A percentile compares a stretch with the other conserved stretches of the same genome.
Evolutionary conservation across 2,888 invertebrate genomes (phyloP).

Genomic region (Cheilosia scutellata): DNA sequence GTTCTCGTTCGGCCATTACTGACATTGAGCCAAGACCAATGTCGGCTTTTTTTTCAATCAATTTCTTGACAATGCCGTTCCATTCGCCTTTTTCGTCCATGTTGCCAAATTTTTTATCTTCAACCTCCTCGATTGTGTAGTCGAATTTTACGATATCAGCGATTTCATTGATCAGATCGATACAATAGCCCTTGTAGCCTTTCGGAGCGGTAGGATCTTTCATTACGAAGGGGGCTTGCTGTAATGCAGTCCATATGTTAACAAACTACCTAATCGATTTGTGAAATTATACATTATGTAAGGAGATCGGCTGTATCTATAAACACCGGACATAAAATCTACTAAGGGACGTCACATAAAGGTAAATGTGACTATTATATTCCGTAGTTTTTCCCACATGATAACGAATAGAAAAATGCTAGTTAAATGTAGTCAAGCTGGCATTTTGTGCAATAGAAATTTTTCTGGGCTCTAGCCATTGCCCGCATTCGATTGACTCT

Average conservation of each 20-base stretch:
- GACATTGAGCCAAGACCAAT: conserved; percentile 97
- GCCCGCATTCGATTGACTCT: too few species aligned
- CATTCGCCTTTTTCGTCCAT: conserved; percentile 94
- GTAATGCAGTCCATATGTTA: conserved; percentile 25
- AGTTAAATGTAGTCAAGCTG: too few species aligned
- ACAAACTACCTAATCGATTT: not conserved
- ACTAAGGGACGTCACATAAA: too few species aligned
- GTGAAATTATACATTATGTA: not conserved
- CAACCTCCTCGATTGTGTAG: conserved; percentile 92
- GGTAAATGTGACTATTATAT: too few species aligned
- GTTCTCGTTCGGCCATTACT: conserved; percentile 98
- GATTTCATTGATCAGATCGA: conserved; percentile 96
- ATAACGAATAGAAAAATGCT: too few species aligned
- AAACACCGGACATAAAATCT: too few species aligned
- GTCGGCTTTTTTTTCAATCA: conserved; percentile 94
- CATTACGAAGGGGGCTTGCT: conserved; percentile 94
- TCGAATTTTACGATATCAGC: conserved; percentile 93
- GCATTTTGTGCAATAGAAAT: too few species aligned
- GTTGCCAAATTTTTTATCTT: conserved; percentile 93
- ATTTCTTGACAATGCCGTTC: conserved; percentile 93
- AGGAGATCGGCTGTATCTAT: not conserved
- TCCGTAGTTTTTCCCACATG: too few species aligned
- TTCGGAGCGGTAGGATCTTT: conserved; percentile 88
- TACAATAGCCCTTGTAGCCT: conserved; percentile 94
- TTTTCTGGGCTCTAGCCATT: too few species aligned